A percentile compares a stretch with the other conserved stretches of the same genome.
These are phyloP conservation scores for Drosophila micromelanica DNA, from an alignment of 1,140 invertebrate genomes.

Conservation along the genomic window DNA sequence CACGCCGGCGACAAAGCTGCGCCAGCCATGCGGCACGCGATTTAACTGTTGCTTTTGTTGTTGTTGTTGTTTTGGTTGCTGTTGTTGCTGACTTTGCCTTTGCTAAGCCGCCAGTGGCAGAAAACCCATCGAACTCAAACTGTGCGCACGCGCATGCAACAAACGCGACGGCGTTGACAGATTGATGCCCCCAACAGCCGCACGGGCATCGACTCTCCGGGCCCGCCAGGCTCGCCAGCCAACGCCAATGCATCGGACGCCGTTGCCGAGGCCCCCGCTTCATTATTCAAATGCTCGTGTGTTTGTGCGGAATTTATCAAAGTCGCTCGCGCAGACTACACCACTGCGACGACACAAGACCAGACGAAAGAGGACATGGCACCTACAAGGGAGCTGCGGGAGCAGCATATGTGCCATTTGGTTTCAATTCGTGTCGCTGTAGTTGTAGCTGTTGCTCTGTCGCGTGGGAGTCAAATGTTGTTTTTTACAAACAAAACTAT, in stretches of 20 bases:
- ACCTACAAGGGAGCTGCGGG: conserved; percentile 7
- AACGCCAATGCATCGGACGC: conserved; percentile 5
- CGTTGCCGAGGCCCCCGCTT: conserved; percentile 59
- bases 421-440: conserved; percentile 45
- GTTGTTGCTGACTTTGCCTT: conserved; percentile 45
- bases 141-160: conserved; percentile 78
- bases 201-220: conserved; percentile 6
- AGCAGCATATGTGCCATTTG: conserved; percentile 51
- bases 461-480: conserved; percentile 70
- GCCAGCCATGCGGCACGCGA: conserved; percentile 39
- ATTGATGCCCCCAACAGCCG: conserved; percentile 76
- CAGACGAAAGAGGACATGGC: neutral
- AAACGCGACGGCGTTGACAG: conserved; percentile 79
- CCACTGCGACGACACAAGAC: conserved; percentile 13
- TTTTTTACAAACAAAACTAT: conserved; percentile 56
- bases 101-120: conserved; percentile 65
- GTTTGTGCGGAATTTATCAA: conserved; percentile 81
- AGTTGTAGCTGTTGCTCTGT: conserved; percentile 42
- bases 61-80: conserved; percentile 32
- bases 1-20: conserved; percentile 61
- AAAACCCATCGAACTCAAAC: conserved; percentile 80
- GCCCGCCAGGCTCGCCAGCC: conserved; percentile 2
- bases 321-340: conserved; percentile 50
- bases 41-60: conserved; percentile 50
- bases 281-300: conserved; percentile 77